phyloP scores from a whole-genome alignment of 2,888 invertebrate species.

The Oeneis ivallda region DNA sequence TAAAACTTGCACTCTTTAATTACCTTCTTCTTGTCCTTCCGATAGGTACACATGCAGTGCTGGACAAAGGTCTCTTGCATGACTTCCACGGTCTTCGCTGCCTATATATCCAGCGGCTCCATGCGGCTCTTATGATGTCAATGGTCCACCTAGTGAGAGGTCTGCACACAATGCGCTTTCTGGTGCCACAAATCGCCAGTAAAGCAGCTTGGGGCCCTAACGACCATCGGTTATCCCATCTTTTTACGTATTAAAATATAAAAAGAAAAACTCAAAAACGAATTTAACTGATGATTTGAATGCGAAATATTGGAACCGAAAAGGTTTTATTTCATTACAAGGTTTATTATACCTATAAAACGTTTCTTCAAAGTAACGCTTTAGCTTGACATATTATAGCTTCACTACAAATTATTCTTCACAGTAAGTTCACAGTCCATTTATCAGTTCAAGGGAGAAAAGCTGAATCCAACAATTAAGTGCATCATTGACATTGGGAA shows the following conservation, averaged over 20 bases:
- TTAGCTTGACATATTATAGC: constrained; percentile 6
- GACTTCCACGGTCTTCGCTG: too few relatives aligned
- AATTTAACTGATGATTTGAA: neutral
- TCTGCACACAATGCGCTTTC: too few relatives aligned
- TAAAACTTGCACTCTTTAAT: too few relatives aligned
- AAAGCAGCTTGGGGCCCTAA: neutral
- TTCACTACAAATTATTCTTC: constrained; percentile 1
- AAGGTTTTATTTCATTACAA: neutral
- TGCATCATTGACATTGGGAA: constrained; percentile 53
- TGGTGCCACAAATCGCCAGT: too few relatives aligned
- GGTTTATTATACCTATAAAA: neutral
- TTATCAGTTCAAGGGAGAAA: constrained; percentile 37
- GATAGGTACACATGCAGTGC: too few relatives aligned
- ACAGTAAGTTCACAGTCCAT: constrained; percentile 18
- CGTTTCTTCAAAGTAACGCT: neutral
- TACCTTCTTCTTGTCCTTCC: too few relatives aligned
- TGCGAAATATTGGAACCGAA: neutral
- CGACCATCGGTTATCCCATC: too few relatives aligned
- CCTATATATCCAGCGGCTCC: too few relatives aligned
- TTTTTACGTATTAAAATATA: neutral
- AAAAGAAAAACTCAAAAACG: neutral
- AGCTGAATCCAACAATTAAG: constrained; percentile 53
- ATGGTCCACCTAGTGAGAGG: too few relatives aligned
- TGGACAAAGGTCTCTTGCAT: too few relatives aligned
- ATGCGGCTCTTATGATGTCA: too few relatives aligned